Conservation (phyloP, 2,888 invertebrate genomes). For the Syrphus vitripennis region DNA sequence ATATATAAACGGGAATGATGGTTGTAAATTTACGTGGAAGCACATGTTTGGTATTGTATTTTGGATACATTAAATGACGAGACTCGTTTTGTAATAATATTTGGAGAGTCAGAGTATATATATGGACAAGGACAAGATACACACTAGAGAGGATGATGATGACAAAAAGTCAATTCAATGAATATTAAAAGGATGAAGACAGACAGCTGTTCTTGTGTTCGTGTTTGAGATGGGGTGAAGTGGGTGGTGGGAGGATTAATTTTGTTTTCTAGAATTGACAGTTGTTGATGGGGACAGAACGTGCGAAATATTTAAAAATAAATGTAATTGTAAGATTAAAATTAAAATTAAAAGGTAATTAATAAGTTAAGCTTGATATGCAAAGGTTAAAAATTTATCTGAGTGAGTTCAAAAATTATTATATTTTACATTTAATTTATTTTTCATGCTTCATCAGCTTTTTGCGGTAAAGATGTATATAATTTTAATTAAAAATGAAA, state of each 20-base stretch:
- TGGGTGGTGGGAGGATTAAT: not conserved
- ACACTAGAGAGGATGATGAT: not conserved
- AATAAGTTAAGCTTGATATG: not conserved
- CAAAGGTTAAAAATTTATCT: not conserved
- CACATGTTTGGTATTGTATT: conserved; percentile 55
- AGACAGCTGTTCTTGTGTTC: conserved; percentile 7
- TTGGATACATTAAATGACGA: conserved; percentile 33
- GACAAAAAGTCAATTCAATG: conserved; percentile 17
- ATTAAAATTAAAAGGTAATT: not conserved
- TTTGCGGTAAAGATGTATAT: too few relatives aligned
- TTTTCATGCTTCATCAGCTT: too few relatives aligned
- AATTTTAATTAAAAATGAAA: too few relatives aligned
- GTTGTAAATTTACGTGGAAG: conserved; percentile 42
- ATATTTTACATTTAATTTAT: too few relatives aligned
- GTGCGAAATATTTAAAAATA: not conserved
- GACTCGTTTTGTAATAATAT: conserved; percentile 30
- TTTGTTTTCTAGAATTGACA: not conserved
- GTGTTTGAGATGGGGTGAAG: not conserved
- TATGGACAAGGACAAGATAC: not conserved
- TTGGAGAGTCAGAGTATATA: not conserved
- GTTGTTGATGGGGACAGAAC: not conserved
- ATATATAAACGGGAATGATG: not conserved
- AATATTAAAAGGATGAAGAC: conserved; percentile 17
- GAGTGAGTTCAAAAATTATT: too few relatives aligned
- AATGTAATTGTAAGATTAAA: not conserved